phyloP scores from a whole-genome alignment of 1,140 invertebrate genomes.

The Drosophila dunni region DNA sequence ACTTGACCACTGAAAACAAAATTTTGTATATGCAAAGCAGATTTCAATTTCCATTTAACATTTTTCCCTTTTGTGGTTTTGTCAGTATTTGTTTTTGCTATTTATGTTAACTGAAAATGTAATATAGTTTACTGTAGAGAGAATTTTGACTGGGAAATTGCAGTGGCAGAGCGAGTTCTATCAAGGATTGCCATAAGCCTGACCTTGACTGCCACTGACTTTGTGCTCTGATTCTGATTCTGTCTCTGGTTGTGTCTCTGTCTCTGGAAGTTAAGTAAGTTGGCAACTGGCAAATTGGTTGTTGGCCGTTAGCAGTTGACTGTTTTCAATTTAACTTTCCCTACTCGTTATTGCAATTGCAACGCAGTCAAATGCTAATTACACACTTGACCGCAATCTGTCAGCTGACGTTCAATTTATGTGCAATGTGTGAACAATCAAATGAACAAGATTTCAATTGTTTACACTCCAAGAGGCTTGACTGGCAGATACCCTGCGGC shows the following conservation, averaged over 20 bases:
- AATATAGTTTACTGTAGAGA: constrained; percentile 1
- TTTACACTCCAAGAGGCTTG: neutral
- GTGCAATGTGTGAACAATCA: constrained; percentile 40
- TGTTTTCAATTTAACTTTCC: constrained; percentile 26
- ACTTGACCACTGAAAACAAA: constrained; percentile 32
- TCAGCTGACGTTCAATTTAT: constrained; percentile 21
- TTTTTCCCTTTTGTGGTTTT: neutral
- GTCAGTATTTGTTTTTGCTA: constrained; percentile 7
- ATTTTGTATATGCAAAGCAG: constrained; percentile 30
- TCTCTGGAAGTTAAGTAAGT: neutral
- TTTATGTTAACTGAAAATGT: constrained; percentile 28
- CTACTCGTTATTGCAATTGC: constrained; percentile 21
- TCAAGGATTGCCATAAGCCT: constrained; percentile 22
- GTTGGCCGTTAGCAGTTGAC: neutral
- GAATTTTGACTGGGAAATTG: constrained; percentile 5
- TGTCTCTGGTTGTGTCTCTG: neutral
- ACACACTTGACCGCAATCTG: constrained; percentile 31
- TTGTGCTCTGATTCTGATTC: neutral
- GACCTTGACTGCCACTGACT: constrained; percentile 30
- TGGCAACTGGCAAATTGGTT: neutral
- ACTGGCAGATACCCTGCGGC: constrained; percentile 6
- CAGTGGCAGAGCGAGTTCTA: neutral
- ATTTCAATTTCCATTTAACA: constrained; percentile 21
- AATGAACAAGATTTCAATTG: constrained; percentile 13
- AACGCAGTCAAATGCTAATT: constrained; percentile 35